phyloP scores from a whole-genome alignment of 2,797 vertebrate species.

The Phylloscopus collybita region DNA sequence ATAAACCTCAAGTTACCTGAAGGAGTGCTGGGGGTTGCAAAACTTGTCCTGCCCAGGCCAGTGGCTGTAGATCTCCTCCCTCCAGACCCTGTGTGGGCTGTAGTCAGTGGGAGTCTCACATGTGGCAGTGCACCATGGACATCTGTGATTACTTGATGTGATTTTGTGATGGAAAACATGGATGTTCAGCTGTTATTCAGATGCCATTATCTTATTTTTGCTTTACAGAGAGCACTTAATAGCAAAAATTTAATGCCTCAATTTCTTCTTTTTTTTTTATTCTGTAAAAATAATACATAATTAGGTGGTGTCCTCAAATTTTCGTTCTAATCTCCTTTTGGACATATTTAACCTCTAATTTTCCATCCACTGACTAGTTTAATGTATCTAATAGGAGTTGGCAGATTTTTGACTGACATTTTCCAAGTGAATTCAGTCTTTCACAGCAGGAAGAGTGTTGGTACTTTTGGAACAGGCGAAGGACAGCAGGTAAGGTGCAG shows the following conservation, averaged over 20 bases:
- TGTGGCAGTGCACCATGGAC: rapidly evolving
- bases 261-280: rapidly evolving
- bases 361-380: not conserved
- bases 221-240: not conserved
- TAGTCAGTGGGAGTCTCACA: not conserved
- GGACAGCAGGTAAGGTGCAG: not conserved
- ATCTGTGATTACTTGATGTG: not conserved
- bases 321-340: not conserved
- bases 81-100: not conserved
- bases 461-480: not conserved
- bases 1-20: not conserved
- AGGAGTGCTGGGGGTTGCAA: not conserved
- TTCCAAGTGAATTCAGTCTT: not conserved
- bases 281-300: not conserved
- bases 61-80: not conserved
- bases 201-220: not conserved
- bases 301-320: not conserved
- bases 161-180: not conserved
- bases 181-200: not conserved
- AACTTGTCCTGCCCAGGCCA: not conserved
- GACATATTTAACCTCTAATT: not conserved
- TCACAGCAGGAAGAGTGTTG: not conserved
- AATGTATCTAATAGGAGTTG: not conserved
- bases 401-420: not conserved
- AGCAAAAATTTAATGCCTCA: not conserved